Base-by-base conservation (phyloP, 2,888 invertebrate species). In the Nomada hirtipes region DNA sequence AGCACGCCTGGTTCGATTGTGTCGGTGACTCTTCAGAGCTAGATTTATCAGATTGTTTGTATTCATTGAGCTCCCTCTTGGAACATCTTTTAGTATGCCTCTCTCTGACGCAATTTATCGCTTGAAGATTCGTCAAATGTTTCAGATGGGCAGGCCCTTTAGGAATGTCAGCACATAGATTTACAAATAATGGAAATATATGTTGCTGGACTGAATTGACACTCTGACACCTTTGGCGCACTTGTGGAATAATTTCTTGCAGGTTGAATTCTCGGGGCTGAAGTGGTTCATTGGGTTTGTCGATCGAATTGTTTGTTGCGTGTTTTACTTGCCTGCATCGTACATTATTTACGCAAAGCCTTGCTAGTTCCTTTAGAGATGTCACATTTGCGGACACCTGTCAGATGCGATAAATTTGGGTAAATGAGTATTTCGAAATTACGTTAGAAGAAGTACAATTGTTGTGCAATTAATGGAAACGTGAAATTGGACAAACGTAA, bases 321-420 rank as follows among this genome's bases (percentile, higher is more conserved):
- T 23, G 36, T 42, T 13, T 9, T 9, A n/a, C 4, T 11, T 11
- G 23, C 15, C 15, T 23, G 9, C 15, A 26, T 44, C 47, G 20
- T 36, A 15, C 1, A 7, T 1, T 15, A 3, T 50, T 18, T 15
- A 23, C 44, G 26, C 15, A 4, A 2, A 29, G n/a, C 0, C 52
- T 52, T 4, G 20, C 67, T 9, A 71, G 55, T n/a, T 44, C 63
- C 11, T 4, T 47, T 11, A 61, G 13, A 18, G 63, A 55, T 13
- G 20, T 78, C 29, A 59, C 69, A 26, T 71, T 72, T 47, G 71
- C 26, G 10, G 64, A 59, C 10, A 84, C 78, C 86, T 86, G 29
- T 57, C 60, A 52, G 7, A 13, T 15, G 4, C 15, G 29, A 47
- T 47, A 26, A 29, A 59, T 36, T 20, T n/a, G 10, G 10, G 9